Percentiles rank a stretch among this genome's conserved stretches.
Evolutionary conservation across 2,888 invertebrate genomes (phyloP).

Genomic region (Aphidoletes aphidimyza): DNA sequence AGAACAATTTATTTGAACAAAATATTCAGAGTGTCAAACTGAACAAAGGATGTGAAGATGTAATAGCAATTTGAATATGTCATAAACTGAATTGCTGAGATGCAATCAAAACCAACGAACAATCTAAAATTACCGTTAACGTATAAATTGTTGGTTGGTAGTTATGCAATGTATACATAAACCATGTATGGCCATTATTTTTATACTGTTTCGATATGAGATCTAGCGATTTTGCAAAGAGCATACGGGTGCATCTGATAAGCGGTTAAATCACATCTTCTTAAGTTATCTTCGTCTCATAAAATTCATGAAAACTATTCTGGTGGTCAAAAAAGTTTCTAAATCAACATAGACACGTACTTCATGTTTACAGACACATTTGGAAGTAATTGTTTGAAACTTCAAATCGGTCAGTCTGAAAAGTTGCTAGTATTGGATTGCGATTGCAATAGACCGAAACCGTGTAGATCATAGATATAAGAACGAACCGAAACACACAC

Average conservation of each 20-base stretch:
- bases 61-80: conserved; percentile 22
- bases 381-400: conserved; percentile 3
- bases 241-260: conserved; percentile 22
- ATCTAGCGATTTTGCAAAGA: neutral
- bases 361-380: conserved; percentile 7
- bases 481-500: too few species aligned
- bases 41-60: neutral
- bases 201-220: neutral
- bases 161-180: neutral
- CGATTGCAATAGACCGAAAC: neutral
- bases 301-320: conserved; percentile 38
- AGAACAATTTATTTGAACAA: neutral
- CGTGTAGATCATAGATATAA: too few species aligned
- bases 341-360: conserved; percentile 38
- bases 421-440: neutral
- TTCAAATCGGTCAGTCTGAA: conserved; percentile 42
- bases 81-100: conserved; percentile 42
- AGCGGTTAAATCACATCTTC: conserved; percentile 8
- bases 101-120: conserved; percentile 25
- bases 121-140: neutral
- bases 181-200: neutral
- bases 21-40: conserved; percentile 32
- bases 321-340: conserved; percentile 46
- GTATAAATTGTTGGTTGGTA: neutral
- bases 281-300: conserved; percentile 31